Conservation (phyloP, 2,888 invertebrate species). For the Invenusta paracnida region DNA sequence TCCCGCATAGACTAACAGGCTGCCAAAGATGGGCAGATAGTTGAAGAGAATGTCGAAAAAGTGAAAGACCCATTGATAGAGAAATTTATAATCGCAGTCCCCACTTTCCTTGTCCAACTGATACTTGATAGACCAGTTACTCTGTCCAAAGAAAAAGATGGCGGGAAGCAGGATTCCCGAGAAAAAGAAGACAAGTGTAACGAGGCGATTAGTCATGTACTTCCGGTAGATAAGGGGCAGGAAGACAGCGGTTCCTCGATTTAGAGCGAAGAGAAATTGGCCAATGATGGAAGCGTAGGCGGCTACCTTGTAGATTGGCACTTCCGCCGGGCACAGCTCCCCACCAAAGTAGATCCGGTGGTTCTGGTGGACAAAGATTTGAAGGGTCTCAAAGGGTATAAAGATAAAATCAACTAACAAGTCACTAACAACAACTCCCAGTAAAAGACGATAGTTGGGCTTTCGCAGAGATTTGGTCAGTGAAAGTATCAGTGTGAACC, state of each 20-base stretch:
- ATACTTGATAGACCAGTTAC: background rate
- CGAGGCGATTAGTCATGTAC: background rate
- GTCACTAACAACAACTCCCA: background rate
- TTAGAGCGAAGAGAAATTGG: background rate
- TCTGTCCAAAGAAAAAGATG: background rate
- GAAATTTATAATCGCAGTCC: background rate
- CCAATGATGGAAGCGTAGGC: background rate
- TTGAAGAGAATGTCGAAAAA: background rate
- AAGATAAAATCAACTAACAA: background rate
- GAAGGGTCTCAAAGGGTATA: background rate
- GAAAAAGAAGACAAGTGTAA: background rate
- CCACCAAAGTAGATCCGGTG: background rate
- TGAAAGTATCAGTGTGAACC: background rate
- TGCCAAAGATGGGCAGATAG: background rate
- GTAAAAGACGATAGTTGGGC: background rate
- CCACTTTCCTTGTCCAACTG: background rate
- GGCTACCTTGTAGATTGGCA: background rate
- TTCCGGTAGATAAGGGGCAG: background rate
- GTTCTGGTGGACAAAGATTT: background rate
- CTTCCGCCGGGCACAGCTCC: background rate
- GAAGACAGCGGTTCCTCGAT: background rate
- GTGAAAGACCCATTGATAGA: background rate
- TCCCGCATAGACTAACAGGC: background rate
- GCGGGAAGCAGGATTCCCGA: background rate
- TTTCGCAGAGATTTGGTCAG: background rate